A percentile compares a stretch with the other conserved stretches of the same genome.
Conservation (phyloP, 2,888 invertebrate genomes). For the Zaprionus bogoriensis region DNA sequence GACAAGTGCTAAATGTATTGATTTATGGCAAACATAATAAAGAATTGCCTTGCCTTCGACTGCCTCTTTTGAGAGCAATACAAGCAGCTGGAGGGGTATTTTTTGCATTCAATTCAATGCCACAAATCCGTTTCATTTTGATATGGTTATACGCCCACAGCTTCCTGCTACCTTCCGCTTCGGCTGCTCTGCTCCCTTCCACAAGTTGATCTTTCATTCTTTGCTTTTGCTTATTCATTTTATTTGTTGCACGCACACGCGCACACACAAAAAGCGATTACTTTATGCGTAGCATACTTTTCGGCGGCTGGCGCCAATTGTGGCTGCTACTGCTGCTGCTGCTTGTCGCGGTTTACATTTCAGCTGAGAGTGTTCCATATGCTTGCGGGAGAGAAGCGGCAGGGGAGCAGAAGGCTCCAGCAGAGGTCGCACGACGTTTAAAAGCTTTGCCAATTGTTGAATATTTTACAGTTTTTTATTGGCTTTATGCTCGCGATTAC, state of each 20-base stretch:
- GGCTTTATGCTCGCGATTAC: constrained; percentile 45
- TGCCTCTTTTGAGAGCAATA: constrained; percentile 3
- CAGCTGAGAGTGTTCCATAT: constrained; percentile 25
- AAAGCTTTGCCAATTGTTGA: constrained; percentile 70
- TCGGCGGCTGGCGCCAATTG: constrained; percentile 43
- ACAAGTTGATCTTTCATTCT: constrained; percentile 14
- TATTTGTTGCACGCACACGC: constrained; percentile 31
- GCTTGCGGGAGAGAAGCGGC: neutral
- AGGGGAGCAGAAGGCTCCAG: no score
- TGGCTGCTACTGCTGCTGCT: no score
- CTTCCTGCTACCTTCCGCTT: neutral
- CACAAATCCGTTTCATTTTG: constrained; percentile 22
- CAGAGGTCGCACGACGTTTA: constrained; percentile 32
- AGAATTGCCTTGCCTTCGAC: constrained; percentile 1
- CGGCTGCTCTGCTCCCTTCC: neutral
- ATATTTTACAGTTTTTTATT: constrained; percentile 70
- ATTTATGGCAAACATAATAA: constrained; percentile 29
- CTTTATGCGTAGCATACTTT: constrained; percentile 57
- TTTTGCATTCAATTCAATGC: constrained; percentile 21
- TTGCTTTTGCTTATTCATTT: constrained; percentile 14
- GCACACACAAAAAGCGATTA: constrained; percentile 29
- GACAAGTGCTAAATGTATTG: constrained; percentile 5
- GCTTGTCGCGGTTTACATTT: no score
- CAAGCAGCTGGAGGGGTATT: neutral
- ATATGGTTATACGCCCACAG: constrained; percentile 17